Conservation (phyloP, 2,113 vertebrate genomes). For the Melanostigma gelatinosum region DNA sequence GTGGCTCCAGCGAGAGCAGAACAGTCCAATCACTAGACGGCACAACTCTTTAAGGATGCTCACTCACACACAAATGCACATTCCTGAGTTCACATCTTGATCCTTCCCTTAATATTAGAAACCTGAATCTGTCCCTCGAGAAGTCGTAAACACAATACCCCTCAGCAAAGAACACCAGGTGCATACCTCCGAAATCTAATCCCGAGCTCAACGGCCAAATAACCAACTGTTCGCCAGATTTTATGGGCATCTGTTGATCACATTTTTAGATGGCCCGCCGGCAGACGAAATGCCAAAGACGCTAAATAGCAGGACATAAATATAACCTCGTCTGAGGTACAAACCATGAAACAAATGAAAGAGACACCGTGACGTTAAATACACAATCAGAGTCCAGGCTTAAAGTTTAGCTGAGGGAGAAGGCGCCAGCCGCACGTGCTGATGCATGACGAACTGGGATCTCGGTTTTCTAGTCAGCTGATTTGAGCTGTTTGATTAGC, state of each 20-base stretch:
- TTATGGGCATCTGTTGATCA: slow-evolving; percentile 46
- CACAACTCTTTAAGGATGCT: not conserved
- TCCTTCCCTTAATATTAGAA: slow-evolving; percentile 18
- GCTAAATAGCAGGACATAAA: slow-evolving; percentile 13
- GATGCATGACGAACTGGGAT: not conserved
- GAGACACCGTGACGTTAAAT: not conserved
- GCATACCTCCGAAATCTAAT: slow-evolving; percentile 44
- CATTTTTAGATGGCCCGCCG: slow-evolving; percentile 29
- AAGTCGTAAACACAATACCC: slow-evolving; percentile 25
- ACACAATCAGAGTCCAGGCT: not conserved
- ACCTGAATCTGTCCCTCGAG: slow-evolving; percentile 13
- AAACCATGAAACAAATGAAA: not conserved
- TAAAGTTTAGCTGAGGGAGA: not conserved
- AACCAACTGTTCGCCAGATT: slow-evolving; percentile 33
- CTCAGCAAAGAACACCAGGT: slow-evolving; percentile 26
- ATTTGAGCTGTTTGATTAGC: not conserved
- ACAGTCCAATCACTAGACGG: not conserved
- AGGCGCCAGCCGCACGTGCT: not conserved
- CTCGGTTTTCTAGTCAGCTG: not conserved
- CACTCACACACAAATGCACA: not conserved
- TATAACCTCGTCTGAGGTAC: not conserved
- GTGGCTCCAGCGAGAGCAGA: not conserved
- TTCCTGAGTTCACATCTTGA: slow-evolving; percentile 1
- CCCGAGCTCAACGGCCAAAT: not conserved
- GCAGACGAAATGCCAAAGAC: slow-evolving; percentile 17